phyloP scores from a whole-genome alignment of 2,888 invertebrate genomes.

The Gari tellinella region DNA sequence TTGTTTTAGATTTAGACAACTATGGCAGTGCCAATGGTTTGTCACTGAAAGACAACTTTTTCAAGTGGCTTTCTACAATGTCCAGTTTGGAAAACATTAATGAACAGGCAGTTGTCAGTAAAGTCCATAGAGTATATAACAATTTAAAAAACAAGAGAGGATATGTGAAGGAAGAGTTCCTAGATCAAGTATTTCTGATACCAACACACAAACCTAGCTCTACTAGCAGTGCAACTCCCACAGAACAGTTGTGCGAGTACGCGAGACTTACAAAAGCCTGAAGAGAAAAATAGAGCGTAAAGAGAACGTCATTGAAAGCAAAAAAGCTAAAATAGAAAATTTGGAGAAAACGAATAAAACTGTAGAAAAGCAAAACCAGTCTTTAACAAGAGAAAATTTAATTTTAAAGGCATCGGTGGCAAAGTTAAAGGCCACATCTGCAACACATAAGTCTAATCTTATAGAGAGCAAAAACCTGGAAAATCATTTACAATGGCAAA shows the following conservation, averaged over 20 bases:
- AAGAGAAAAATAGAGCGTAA: conserved; percentile 9
- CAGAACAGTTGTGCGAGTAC: neutral
- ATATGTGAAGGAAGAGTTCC: conserved; percentile 4
- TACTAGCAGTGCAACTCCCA: neutral
- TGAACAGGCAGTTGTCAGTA: conserved; percentile 4
- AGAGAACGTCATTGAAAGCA: neutral
- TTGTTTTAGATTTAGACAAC: neutral
- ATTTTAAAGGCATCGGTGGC: too few relatives aligned
- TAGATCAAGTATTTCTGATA: conserved; percentile 1
- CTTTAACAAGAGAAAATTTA: too few relatives aligned
- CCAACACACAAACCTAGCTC: neutral
- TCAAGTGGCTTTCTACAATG: conserved; percentile 18
- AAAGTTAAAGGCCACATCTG: too few relatives aligned
- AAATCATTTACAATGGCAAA: neutral
- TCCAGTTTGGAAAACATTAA: conserved; percentile 8
- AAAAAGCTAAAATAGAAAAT: conserved; percentile 14
- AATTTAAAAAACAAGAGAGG: too few relatives aligned
- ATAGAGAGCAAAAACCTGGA: neutral
- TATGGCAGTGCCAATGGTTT: conserved; percentile 6
- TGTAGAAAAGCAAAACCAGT: conserved; percentile 1
- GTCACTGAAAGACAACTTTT: conserved; percentile 3
- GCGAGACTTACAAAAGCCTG: conserved; percentile 6
- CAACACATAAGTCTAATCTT: neutral
- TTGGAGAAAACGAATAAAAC: neutral
- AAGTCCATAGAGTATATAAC: conserved; percentile 2